These are phyloP conservation scores for Ecliptopera silaceata DNA, from an alignment of 2,888 invertebrate genomes.

Conservation along the genomic window DNA sequence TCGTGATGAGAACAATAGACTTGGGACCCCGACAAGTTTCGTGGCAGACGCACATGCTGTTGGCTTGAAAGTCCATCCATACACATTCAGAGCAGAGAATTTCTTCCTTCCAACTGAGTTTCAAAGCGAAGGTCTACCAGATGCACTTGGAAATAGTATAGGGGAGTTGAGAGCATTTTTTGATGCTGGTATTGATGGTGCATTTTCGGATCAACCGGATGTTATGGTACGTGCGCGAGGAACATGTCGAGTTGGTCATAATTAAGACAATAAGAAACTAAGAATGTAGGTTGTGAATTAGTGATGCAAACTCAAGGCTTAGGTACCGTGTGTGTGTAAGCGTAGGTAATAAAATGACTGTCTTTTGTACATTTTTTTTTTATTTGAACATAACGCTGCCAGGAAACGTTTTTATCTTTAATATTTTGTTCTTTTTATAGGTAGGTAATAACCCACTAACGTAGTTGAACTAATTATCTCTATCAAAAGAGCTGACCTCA, in stretches of 20 bases:
- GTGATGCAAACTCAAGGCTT: too few relatives aligned
- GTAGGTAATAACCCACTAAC: too few relatives aligned
- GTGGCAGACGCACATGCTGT: constrained; percentile 65
- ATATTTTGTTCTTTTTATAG: too few relatives aligned
- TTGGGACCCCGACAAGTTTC: constrained; percentile 60
- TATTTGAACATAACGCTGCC: too few relatives aligned
- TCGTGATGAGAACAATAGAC: constrained; percentile 51
- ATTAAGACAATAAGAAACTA: background rate
- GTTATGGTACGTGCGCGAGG: constrained; percentile 55
- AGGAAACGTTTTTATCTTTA: too few relatives aligned
- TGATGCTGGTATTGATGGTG: constrained; percentile 68
- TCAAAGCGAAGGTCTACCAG: constrained; percentile 49
- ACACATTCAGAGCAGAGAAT: constrained; percentile 73
- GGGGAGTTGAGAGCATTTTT: constrained; percentile 63
- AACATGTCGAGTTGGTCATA: constrained; percentile 27
- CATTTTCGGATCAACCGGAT: constrained; percentile 73
- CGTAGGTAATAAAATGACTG: too few relatives aligned
- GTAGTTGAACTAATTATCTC: too few relatives aligned
- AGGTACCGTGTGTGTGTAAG: too few relatives aligned
- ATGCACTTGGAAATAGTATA: constrained; percentile 57
- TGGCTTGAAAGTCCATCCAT: constrained; percentile 73
- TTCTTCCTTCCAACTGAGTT: constrained; percentile 64
- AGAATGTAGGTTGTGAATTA: too few relatives aligned
- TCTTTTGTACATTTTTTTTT: too few relatives aligned
- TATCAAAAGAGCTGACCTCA: constrained; percentile 18